Evolutionary conservation across 2,113 vertebrate species (phyloP).

Genomic region (Tupaia tana): DNA sequence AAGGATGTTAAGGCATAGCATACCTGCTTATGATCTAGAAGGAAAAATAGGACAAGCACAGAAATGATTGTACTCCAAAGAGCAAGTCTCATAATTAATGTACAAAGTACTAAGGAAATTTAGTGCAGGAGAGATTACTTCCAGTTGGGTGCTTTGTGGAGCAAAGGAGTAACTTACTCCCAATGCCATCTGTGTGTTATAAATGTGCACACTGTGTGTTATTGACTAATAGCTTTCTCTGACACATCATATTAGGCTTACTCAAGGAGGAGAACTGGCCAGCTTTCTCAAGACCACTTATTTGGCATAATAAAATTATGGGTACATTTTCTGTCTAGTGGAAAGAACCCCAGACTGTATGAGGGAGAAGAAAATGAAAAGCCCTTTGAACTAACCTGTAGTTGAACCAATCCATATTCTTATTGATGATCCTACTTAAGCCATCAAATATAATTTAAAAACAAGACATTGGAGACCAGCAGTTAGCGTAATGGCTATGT

Average conservation of each 20-base stretch:
- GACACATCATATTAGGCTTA: neutral
- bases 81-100: neutral
- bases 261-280: neutral
- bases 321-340: neutral
- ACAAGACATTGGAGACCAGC: neutral
- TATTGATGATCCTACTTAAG: neutral
- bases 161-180: neutral
- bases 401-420: neutral
- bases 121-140: neutral
- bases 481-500: too few relatives aligned
- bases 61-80: neutral
- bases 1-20: neutral
- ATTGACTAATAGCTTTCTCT: neutral
- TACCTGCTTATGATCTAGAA: neutral
- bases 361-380: neutral
- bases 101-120: neutral
- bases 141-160: neutral
- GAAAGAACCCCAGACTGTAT: neutral
- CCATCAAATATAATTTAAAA: neutral
- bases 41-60: neutral
- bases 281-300: neutral
- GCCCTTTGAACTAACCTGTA: neutral
- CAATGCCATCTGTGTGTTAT: neutral
- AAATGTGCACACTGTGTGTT: neutral
- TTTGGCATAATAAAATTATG: neutral